Evolutionary conservation across 2,797 vertebrate genomes (phyloP).

Genomic region (Oryzias sinensis): DNA sequence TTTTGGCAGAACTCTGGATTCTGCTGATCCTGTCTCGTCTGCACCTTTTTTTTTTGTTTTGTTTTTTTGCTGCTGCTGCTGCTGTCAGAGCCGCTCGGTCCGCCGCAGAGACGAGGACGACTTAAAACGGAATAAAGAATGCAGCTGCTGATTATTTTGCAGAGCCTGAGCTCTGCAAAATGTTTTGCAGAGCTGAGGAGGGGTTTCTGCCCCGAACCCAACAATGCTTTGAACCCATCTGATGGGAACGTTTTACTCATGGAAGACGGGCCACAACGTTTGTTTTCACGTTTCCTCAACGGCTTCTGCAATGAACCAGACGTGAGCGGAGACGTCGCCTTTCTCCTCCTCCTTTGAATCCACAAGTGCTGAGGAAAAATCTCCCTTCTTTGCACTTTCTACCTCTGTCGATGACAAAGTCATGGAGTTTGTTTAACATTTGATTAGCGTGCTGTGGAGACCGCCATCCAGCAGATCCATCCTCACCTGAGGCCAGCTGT

Average conservation of each 20-base stretch:
- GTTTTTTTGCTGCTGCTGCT: no score
- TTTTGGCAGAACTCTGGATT: constrained; percentile 15
- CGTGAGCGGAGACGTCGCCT: not conserved
- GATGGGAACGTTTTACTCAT: no score
- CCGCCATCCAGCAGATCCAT: constrained; percentile 10
- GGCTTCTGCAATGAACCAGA: no score
- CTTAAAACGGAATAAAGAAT: constrained; percentile 38
- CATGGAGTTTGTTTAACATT: constrained; percentile 41
- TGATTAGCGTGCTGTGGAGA: constrained; percentile 23
- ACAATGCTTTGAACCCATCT: no score
- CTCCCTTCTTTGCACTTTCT: constrained; percentile 13
- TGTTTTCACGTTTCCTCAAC: no score
- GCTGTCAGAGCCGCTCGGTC: constrained; percentile 9
- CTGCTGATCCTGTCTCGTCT: constrained; percentile 4
- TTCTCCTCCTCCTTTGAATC: constrained; percentile 8
- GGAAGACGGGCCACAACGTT: no score
- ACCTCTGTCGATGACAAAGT: constrained; percentile 40
- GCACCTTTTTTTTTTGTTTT: not conserved
- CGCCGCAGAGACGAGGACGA: constrained; percentile 5
- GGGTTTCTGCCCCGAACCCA: not conserved
- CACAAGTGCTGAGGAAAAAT: no score
- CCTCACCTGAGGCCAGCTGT: constrained; percentile 16
- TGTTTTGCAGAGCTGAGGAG: constrained; percentile 13
- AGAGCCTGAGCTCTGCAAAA: constrained; percentile 11
- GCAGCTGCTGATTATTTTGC: constrained; percentile 41